Conservation (phyloP, 2,888 invertebrate genomes). For the Clanis bilineata region DNA sequence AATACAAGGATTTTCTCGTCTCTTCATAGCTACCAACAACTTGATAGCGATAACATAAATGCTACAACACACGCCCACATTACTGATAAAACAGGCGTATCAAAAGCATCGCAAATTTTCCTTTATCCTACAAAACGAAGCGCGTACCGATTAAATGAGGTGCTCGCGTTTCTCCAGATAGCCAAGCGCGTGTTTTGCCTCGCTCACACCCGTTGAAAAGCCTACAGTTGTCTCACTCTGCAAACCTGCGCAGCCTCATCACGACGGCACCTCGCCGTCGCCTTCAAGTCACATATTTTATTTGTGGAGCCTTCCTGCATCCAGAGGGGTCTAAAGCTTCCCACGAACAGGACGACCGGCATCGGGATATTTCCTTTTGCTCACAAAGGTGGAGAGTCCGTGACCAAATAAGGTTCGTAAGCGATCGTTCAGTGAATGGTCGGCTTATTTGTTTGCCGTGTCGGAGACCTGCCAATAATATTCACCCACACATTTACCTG, state of each 20-base stretch:
- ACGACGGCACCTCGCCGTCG: conserved; percentile 78
- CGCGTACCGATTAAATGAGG: conserved; percentile 82
- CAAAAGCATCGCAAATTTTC: conserved; percentile 69
- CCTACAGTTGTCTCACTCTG: conserved; percentile 46
- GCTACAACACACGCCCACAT: conserved; percentile 29
- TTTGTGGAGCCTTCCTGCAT: conserved; percentile 80
- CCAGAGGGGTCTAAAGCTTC: conserved; percentile 69
- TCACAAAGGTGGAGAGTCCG: conserved; percentile 23
- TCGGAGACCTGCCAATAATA: conserved; percentile 74
- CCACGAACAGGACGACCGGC: conserved; percentile 56
- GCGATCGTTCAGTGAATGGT: conserved; percentile 52
- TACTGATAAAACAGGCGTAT: conserved; percentile 41
- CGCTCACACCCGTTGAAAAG: conserved; percentile 40
- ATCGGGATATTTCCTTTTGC: conserved; percentile 36
- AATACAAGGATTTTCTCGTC: background rate
- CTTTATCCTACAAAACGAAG: conserved; percentile 76
- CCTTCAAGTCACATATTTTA: conserved; percentile 82
- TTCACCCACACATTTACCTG: conserved; percentile 73
- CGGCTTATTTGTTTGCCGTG: conserved; percentile 58
- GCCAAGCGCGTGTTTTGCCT: conserved; percentile 57
- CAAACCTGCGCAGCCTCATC: conserved; percentile 74
- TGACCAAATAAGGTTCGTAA: conserved; percentile 31
- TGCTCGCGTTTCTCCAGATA: conserved; percentile 81
- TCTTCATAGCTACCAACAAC: background rate
- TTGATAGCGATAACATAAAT: conserved; percentile 24